Conservation (phyloP, 2,797 vertebrate genomes). For the Macropodus opercularis region DNA sequence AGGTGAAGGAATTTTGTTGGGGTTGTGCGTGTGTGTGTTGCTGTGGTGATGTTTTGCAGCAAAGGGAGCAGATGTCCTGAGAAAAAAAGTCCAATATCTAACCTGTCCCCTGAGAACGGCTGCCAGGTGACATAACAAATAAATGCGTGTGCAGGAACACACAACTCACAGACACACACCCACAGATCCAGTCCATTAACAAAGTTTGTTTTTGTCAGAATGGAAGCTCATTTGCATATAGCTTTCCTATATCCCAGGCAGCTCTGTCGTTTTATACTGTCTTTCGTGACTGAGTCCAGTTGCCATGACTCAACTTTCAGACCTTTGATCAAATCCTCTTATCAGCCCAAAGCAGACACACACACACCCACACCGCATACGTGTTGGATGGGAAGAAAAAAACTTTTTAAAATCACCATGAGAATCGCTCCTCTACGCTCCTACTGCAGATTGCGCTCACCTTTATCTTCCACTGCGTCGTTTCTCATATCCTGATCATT, state of each 20-base stretch:
- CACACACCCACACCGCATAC: conserved; percentile 3
- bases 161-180: conserved; percentile 1
- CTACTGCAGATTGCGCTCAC: conserved; percentile 26
- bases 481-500: conserved; percentile 63
- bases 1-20: conserved; percentile 38
- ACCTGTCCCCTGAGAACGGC: conserved; percentile 29
- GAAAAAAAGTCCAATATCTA: conserved; percentile 40
- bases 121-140: conserved; percentile 46
- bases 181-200: conserved; percentile 10
- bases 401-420: conserved; percentile 9
- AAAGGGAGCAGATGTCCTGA: conserved; percentile 44
- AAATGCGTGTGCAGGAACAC: background rate
- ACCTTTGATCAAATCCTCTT: conserved; percentile 43
- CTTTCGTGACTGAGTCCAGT: too few species aligned
- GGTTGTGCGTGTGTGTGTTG: conserved; percentile 11
- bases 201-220: conserved; percentile 34
- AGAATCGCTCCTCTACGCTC: conserved; percentile 24
- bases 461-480: conserved; percentile 28
- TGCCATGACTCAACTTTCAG: too few species aligned
- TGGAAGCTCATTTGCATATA: conserved; percentile 26
- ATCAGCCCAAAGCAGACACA: conserved; percentile 49
- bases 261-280: too few species aligned
- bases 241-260: background rate
- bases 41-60: conserved; percentile 19
- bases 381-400: background rate